Evolutionary conservation across 2,797 vertebrate species (phyloP), one percentile per base, ranked within the genome.

Genomic region (Huso huso): DNA sequence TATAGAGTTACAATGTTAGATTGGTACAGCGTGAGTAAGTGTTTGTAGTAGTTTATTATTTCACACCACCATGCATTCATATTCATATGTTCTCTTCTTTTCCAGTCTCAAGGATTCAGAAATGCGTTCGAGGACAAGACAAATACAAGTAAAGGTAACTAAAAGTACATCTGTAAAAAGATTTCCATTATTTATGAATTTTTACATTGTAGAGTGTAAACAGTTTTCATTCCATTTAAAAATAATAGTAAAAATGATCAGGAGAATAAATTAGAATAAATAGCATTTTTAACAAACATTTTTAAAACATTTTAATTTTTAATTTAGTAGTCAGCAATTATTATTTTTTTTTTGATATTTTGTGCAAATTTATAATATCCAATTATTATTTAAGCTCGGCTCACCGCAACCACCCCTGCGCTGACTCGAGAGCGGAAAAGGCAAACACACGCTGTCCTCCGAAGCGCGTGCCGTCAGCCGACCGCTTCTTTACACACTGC

Each of bases 51-150:
- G 13, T 78, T 75, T 75, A 57, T 69, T 73, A 77, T 76, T 71
- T 72, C 80, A 88, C 77, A 79, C 74, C 76, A 76, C 77, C 86
- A 89, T 89, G 88, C 86, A 84, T 82, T 83, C 78, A 72, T 76
- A 78, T 75, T 64, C 80, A 75, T 80, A 79, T 81, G 52, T 12
- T 12, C 12, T 8, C 52, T 12, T 53, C 58, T 80, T 68, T 66
- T 71, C 66, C 77, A 73, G 70, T 80, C 75, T 72, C 63, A 76
- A 77, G 62, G 69, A 59, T 78, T 76, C 77, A 69, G 74, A 76
- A 73, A 76, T 71, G 80, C 72, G 73, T 68, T 57, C 23, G 23
- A 37, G 23, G 23, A 37, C 23, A 37, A 37, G 23, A 37, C 23
- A 37, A 37, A 37, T 37, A 37, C 23, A 37, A 37, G 23, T 37